Conservation (phyloP, 2,888 invertebrate species). For the Diadegma fenestrale region DNA sequence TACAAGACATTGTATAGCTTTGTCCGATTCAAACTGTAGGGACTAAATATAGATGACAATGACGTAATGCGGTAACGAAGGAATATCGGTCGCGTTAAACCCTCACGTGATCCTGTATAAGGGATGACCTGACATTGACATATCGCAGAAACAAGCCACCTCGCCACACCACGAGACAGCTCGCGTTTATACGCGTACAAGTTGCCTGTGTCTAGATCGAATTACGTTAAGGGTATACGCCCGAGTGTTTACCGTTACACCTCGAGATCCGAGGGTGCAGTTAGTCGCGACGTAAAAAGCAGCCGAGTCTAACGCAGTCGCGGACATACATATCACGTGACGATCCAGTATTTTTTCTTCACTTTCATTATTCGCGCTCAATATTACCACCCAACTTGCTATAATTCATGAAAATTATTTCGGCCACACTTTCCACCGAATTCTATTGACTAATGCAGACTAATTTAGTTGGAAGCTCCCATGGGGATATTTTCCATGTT, state of each 20-base stretch:
- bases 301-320: neutral
- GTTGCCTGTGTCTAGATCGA: conserved; percentile 62
- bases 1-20: conserved; percentile 18
- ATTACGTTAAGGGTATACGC: conserved; percentile 71
- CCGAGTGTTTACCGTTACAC: conserved; percentile 68
- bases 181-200: neutral
- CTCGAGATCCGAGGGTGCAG: conserved; percentile 39
- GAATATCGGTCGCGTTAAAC: conserved; percentile 49
- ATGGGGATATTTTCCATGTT: neutral
- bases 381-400: conserved; percentile 27
- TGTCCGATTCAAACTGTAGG: neutral
- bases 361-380: neutral
- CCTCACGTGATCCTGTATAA: conserved; percentile 58
- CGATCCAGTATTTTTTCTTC: conserved; percentile 34
- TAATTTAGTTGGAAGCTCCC: neutral
- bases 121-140: conserved; percentile 65
- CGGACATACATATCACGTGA: neutral
- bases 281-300: conserved; percentile 17
- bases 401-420: conserved; percentile 24
- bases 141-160: conserved; percentile 57
- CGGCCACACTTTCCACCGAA: neutral
- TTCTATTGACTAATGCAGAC: neutral
- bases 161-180: conserved; percentile 46
- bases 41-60: conserved; percentile 55
- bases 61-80: conserved; percentile 45